Base-by-base conservation (phyloP, 2,113 vertebrate genomes). In the Oophaga pumilio region DNA sequence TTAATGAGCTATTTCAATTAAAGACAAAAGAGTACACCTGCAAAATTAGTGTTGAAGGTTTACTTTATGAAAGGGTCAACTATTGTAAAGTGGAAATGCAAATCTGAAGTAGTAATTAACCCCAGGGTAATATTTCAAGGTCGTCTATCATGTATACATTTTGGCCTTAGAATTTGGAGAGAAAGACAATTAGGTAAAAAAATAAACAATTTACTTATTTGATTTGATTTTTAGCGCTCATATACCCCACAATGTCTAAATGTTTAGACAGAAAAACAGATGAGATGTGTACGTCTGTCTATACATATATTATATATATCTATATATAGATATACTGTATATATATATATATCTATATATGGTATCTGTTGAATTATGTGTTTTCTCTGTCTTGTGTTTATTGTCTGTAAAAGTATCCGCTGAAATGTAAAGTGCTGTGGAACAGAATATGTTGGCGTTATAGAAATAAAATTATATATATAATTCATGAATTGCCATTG, bases 61-160 rank as follows among this genome's bases (percentile, higher is more conserved):
- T 83, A 83, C 64, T 52, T 50, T 83, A 83, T 50, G 33, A 83
- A 68, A 83, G 62, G 62, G 43, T 83, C 64, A 83, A 52, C 43
- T 24, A 52, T 22, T 69, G 43, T 52, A 83, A 69, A 20, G 4
- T 26, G 43, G 28, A 83, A 68, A 83, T 83, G 81, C 49, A 52
- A 83, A 69, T 83, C 8, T 53, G 43, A 68, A 83, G 24, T 83
- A 13, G 49, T 53, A 83, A 83, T 83, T 83, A 69, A 83, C 62
- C 81, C 28, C 49, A 68, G 64, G 64, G 62, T 53, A 83, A 83
- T 26, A 17, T 83, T 83, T 83, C 81, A 83, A 83, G 64, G 81
- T 56, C 53, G 81, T 50, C 64, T 83, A 83, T 83, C 12, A 69
- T 52, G 69, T 53, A 26, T 18, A 26, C 50, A 69, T 26, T 14